Evolutionary conservation across 2,797 vertebrate genomes (phyloP).

Genomic region (Aythya fuligula): DNA sequence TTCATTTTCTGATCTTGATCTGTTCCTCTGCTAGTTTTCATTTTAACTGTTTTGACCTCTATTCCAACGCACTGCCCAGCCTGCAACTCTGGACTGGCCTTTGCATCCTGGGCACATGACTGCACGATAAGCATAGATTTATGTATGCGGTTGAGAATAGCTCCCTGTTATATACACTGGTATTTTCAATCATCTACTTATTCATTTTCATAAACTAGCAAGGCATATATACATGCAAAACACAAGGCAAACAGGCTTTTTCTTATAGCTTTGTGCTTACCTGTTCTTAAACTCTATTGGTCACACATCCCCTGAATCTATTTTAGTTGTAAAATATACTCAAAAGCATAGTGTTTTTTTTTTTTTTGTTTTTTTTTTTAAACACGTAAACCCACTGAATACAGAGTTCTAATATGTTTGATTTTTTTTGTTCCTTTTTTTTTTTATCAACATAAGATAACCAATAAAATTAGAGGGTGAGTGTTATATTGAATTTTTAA

Average conservation of each 20-base stretch:
- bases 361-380: conserved; percentile 18
- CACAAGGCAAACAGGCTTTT: not conserved
- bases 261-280: not conserved
- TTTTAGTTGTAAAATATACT: conserved; percentile 34
- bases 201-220: not conserved
- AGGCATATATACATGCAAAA: not conserved
- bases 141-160: not conserved
- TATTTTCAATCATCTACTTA: not conserved
- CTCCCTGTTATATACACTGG: not conserved
- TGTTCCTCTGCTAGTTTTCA: not conserved
- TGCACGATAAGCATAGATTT: not conserved
- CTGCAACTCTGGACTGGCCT: not conserved
- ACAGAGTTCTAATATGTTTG: conserved; percentile 40
- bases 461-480: conserved; percentile 52
- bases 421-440: conserved; percentile 12
- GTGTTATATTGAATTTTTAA: conserved; percentile 53
- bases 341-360: conserved; percentile 27
- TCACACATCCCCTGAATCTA: not conserved
- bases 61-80: not conserved
- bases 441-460: conserved; percentile 60
- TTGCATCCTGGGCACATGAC: not conserved
- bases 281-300: not conserved
- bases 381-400: conserved; percentile 49
- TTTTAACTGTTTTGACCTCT: not conserved
- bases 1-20: not conserved